These are phyloP conservation scores for Penaeus monodon DNA, from an alignment of 2,888 invertebrate genomes.

Conservation along the genomic window DNA sequence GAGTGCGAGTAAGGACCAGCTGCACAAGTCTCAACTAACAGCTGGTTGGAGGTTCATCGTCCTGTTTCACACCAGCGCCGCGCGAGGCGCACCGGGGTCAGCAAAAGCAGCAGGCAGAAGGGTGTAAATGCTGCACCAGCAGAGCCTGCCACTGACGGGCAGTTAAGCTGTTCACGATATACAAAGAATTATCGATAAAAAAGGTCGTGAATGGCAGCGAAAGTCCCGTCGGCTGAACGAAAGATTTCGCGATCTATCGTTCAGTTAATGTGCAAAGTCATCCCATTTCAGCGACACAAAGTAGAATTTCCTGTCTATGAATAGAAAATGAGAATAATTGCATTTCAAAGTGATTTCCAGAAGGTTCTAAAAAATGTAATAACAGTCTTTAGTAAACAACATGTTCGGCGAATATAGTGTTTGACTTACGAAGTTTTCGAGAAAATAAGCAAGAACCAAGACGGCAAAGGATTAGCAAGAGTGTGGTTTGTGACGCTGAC, in stretches of 20 bases:
- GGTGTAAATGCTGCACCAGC: no score
- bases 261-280: constrained; percentile 33
- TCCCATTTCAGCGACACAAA: constrained; percentile 24
- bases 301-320: constrained; percentile 42
- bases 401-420: neutral
- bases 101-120: no score
- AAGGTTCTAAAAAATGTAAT: constrained; percentile 6
- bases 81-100: no score
- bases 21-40: constrained; percentile 17
- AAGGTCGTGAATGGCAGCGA: no score
- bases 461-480: neutral
- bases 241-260: neutral
- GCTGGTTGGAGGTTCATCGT: constrained; percentile 1
- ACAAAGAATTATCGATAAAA: no score
- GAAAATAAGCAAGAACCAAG: constrained; percentile 1
- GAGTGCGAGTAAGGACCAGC: constrained; percentile 20
- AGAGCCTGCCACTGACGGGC: no score
- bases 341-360: constrained; percentile 32
- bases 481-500: neutral
- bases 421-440: constrained; percentile 1
- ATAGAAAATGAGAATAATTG: constrained; percentile 45
- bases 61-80: neutral
- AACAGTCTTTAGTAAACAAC: neutral
- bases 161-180: no score
- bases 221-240: neutral